Conservation (phyloP, 2,113 vertebrate species). For the Nesogale talazaci region DNA sequence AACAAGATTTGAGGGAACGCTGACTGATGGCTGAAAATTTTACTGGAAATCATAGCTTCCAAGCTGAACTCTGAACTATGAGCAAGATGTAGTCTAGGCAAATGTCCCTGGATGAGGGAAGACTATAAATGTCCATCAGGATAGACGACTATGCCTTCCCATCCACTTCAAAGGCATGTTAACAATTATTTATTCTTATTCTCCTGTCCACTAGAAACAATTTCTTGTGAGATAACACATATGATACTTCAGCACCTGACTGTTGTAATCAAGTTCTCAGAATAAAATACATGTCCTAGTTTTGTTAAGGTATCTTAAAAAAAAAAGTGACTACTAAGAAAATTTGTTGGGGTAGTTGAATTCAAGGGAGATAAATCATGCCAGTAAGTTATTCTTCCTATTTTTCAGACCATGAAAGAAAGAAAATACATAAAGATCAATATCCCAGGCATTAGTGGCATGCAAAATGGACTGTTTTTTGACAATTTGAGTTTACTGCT, state of each 20-base stretch:
- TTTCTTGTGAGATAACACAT: neutral
- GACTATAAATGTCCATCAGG: rapidly evolving
- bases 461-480: too few species aligned
- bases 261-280: too few species aligned
- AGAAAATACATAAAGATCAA: too few species aligned
- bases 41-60: neutral
- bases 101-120: neutral
- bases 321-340: too few species aligned
- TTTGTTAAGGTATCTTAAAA: too few species aligned
- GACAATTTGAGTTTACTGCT: too few species aligned
- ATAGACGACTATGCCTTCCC: neutral
- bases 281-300: too few species aligned
- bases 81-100: neutral
- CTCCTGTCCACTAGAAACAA: neutral
- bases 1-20: neutral
- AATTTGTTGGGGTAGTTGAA: too few species aligned
- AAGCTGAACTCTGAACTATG: neutral
- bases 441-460: too few species aligned
- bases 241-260: neutral
- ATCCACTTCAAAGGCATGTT: neutral
- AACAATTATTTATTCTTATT: neutral
- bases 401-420: too few species aligned
- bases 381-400: too few species aligned
- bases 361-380: too few species aligned
- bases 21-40: neutral